Base-by-base conservation (phyloP, 2,888 invertebrate species). In the Rhimphoctona megacephalus region DNA sequence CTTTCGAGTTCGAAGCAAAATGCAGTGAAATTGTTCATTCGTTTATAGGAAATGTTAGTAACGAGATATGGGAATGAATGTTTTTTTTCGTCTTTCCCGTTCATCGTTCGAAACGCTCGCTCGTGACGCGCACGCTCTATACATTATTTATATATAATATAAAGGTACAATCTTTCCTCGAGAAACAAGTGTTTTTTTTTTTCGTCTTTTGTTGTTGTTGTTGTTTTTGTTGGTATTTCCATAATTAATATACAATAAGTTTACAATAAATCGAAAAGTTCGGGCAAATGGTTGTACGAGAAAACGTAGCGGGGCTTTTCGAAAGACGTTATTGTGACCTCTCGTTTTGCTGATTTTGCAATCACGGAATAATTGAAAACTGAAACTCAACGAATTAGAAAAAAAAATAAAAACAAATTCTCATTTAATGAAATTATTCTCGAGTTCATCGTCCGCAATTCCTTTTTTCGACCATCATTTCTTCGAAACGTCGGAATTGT, bases 241-340 rank as follows among this genome's bases (percentile, higher is more conserved):
- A 90, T 91, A 91, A 91, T 89, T 92, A 93, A 92, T 93, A 91
- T 93, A 93, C 93, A 94, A 87, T 92, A 91, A 92, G 91, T 92
- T 93, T 92, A 93, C 92, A 90, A 77, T 89, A 89, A 89, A 83
- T 81, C 73, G 83, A 86, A 77, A 83, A 81, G 25, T 61, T 61
- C 73, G 49, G 46, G 19, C 46, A 70, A 36, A 81, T 54, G 80
- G 77, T 72, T 72, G 72, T 46, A 81, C 85, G 83, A 78, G 49
- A 22, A 81, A 81, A 70, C 64, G 57, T 17, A 30, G 54, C 17
- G 17, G 25, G n/a, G n/a, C 39, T 72, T 33, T 39, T 49, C 61
- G 43, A 2, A 14, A 43, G 3, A 43, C 43, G 11, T 11, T 43
- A 14, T 43, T 25, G 9, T 17, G 19, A 61, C 30, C 30, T 61